Evolutionary conservation across 2,113 vertebrate genomes (phyloP).

Genomic region (Nettapus auritus): DNA sequence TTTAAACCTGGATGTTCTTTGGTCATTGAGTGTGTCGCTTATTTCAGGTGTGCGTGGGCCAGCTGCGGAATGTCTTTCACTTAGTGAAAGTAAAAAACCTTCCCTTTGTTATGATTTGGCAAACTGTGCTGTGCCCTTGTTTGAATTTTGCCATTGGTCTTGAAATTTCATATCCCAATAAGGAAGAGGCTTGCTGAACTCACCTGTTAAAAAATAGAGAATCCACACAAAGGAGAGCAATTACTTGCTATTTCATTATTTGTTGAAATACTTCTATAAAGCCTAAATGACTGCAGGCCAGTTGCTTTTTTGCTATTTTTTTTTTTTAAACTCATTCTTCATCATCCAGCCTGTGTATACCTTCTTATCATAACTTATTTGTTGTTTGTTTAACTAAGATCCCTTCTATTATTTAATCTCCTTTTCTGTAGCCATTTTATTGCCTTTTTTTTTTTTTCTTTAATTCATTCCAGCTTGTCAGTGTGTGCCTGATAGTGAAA

Average conservation of each 20-base stretch:
- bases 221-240: background rate
- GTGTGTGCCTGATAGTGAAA: background rate
- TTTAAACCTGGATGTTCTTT: background rate
- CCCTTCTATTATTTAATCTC: background rate
- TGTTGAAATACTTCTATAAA: background rate
- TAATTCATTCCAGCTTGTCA: background rate
- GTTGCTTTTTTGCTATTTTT: background rate
- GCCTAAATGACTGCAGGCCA: background rate
- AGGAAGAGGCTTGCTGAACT: background rate
- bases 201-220: background rate
- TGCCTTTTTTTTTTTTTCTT: background rate
- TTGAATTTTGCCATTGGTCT: background rate
- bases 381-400: background rate
- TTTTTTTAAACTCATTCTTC: background rate
- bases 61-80: background rate
- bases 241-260: background rate
- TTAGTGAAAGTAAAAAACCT: background rate
- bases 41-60: background rate
- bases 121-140: background rate
- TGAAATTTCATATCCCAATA: background rate
- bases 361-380: background rate
- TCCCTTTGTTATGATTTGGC: background rate
- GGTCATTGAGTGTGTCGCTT: background rate
- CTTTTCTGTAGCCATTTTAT: background rate
- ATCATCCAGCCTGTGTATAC: background rate